Evolutionary conservation across 2,888 invertebrate species (phyloP), one percentile per base, ranked within the genome.

Genomic region (Scaptomyza reducta): DNA sequence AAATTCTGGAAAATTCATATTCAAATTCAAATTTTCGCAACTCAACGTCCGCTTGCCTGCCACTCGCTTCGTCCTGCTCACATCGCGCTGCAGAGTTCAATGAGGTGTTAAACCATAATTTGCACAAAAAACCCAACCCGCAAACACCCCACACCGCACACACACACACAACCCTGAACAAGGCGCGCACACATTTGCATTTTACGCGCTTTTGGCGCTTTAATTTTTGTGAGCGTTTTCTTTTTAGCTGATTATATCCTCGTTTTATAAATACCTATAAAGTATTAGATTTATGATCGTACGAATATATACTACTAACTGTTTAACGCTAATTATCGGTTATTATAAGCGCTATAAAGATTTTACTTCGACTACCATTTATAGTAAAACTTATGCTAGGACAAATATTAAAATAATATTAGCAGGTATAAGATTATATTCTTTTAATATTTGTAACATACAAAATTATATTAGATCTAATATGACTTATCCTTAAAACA

Each of bases 31-130:
- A 85, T 85, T 87, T 78, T 74, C 70, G 59, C 72, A 58, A 66
- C 64, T 69, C 61, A 40, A 40, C 27, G 14, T 13, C 16, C 47
- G 18, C 18, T 47, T 33, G 16, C 14, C 50, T 14, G 59, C 44
- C 31, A 10, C 31, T 27, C 1, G 6, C 27, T 10, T 1, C 10
- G 27, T 10, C 31, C 31, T 31, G 31, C 31, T 54, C 62, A 50
- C 60, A 61, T 50, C 59, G 60, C 61, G 60, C 75, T 64, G 54
- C 60, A 65, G 78, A 79, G 89, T 90, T 90, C 90, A 90, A 90
- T 90, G 90, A 90, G 90, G 90, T 89, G 90, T 90, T 88, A 90
- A 90, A 90, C 89, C 90, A 90, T 89, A 89, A 90, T 90, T 90
- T 89, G 90, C 90, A 90, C 89, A 88, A 62, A 82, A 82, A 82